Evolutionary conservation across 1,140 invertebrate genomes (phyloP), one percentile per base, ranked within the genome.

Genomic region (Ceratina calcarata): DNA sequence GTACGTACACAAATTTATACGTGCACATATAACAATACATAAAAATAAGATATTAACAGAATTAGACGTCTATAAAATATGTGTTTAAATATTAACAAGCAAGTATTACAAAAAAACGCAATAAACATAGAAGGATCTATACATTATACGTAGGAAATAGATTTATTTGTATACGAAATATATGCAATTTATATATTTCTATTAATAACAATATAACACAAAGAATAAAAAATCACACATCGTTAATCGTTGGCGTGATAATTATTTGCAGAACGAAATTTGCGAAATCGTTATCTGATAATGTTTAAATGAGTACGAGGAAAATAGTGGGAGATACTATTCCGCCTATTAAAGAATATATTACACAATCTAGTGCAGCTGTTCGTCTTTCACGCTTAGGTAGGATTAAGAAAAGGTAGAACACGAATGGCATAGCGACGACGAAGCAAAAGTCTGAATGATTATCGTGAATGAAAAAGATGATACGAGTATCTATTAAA

Each of bases 311-410:
- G 62, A 74, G 45, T 70, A 55, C 67, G 13, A 32, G 32, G 3
- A n/a, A 53, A 78, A 55, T 32, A 64, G 79, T 81, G 82, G 82
- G 67, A 75, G 55, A 74, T 82, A 83, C 82, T 87, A 89, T 85
- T 89, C 87, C 86, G 80, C 82, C 84, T 84, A 66, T 74, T 79
- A 78, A 71, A 78, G 70, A 79, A 77, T 81, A 77, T 81, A 82
- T 83, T 83, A 81, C 85, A 89, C 87, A 84, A 88, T 76, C 69
- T 2, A 60, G 20, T 75, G 79, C 88, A 87, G 88, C 87, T 89
- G 89, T 87, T 86, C 87, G 78, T 77, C 77, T 64, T 65, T 58
- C 49, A 69, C 45, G 45, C 37, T 86, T 78, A 84, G 85, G 60
- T 76, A 81, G 71, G 18, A 83, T 79, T 75, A 78, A 81, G 37